Evolutionary conservation across 2,888 invertebrate species (phyloP).

Genomic region (Ectemnius lituratus): DNA sequence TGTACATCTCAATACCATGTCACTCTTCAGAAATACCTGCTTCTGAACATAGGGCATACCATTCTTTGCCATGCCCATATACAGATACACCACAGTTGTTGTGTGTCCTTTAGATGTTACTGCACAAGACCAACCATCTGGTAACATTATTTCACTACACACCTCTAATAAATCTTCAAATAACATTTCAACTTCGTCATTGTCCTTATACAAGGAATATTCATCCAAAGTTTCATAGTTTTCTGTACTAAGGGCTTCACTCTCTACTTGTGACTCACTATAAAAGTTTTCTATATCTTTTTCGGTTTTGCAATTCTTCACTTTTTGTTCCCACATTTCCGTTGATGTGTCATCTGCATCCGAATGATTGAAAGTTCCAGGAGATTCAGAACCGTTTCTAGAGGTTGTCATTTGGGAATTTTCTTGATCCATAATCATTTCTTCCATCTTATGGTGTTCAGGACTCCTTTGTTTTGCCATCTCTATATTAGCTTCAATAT

Average conservation of each 20-base stretch:
- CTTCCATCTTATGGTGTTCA: neutral
- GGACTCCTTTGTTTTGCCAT: neutral
- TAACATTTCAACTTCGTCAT: conserved; percentile 48
- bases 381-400: conserved; percentile 11
- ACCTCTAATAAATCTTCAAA: conserved; percentile 74
- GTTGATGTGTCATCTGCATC: conserved; percentile 15
- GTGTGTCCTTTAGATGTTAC: conserved; percentile 69
- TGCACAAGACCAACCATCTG: conserved; percentile 70
- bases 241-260: conserved; percentile 18
- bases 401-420: neutral
- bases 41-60: conserved; percentile 72
- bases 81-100: conserved; percentile 71
- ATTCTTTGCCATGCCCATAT: conserved; percentile 65
- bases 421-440: conserved; percentile 6
- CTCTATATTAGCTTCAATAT: neutral
- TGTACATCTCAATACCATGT: conserved; percentile 69
- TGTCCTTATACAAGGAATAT: conserved; percentile 20
- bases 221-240: conserved; percentile 26
- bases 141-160: conserved; percentile 69
- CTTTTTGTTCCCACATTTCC: conserved; percentile 19
- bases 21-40: conserved; percentile 71
- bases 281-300: conserved; percentile 18
- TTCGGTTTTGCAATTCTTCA: too few relatives aligned
- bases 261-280: conserved; percentile 11
- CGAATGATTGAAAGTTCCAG: conserved; percentile 8